Evolutionary conservation across 2,113 vertebrate genomes (phyloP), one percentile per base, ranked within the genome.

Genomic region (Lycaon pictus): DNA sequence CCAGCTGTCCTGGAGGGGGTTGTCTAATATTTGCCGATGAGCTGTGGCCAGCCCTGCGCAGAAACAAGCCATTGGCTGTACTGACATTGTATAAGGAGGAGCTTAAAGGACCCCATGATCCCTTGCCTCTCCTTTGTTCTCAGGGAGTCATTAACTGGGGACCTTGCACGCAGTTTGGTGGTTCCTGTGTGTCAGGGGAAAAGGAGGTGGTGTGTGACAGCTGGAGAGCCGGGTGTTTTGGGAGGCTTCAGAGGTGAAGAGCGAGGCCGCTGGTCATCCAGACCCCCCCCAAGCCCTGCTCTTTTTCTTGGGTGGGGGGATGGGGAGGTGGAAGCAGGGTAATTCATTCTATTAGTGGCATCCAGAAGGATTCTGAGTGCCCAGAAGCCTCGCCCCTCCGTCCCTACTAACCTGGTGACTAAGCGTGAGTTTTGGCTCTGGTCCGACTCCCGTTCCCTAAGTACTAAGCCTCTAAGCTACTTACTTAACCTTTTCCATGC

Each of bases 81-180:
- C n/a, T 29, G 89, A 48, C 56, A 0, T n/a, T 7, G 10, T 63
- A 10, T 48, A 15, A 56, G 37, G 37, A 37, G 51, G 37, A 37
- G 51, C 27, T 79, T 48, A 23, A n/a, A 27, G 35, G 81, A 56
- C 35, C 27, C 19, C n/a, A 29, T 58, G 19, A 62, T 5, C 4
- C 1, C 29, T 48, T 43, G 48, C 11, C 29, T 48, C 11, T 27
- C 11, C 5, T 11, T 35, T 48, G n/a, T 6, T 55, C 32, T 72
- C 10, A 1, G 0, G 67, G 48, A 37, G 48, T 25, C 0, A 0
- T 37, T 23, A 25, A 32, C 63, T 87, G 23, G 43, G 69, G 60
- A 9, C 1, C 9, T 23, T 5, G 13, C 12, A 2, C 1, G 2
- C 48, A n/a, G 2, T 43, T 43, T 88, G 10, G 19, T 55, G 74